Evolutionary conservation across 2,888 invertebrate genomes (phyloP), one percentile per base, ranked within the genome.

Genomic region (Cataglyphis rosenhaueri): DNA sequence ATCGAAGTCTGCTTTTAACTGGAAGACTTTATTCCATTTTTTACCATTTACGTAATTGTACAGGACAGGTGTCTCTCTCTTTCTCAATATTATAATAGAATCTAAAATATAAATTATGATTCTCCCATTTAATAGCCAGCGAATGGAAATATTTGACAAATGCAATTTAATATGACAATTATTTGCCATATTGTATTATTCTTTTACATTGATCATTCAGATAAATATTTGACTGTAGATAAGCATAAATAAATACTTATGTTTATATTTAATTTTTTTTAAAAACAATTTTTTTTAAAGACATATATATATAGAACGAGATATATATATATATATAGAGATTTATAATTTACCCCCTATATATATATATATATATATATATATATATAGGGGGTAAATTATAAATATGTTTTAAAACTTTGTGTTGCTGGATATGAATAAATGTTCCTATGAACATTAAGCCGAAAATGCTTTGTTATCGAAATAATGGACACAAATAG

Each of bases 201-300:
- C 35, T 71, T 71, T 71, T 57, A 38, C 35, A 38, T 57, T 10
- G 38, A 71, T 71, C 18, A 38, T 3, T 12, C 18, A 71, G 12
- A 35, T 35, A 38, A 57, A 71, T 18, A 38, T 9, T 25, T 71
- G n/a, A 70, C 15, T 32, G 21, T 9, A 55, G 10, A 71, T 25
- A 25, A 55, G 21, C 15, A 21, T 25, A 57, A 18, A 38, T 57
- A 57, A 21, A 0, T 38, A 71, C 21, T 3, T 5, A 9, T 25
- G 35, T 55, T 70, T 21, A 71, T 9, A 21, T 41, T 73, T 8
- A 15, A 15, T 15, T n/a, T 35, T n/a, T 25, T 12, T 71, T 38
- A 18, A 71, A 25, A 38, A 41, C 21, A n/a, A 73, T 59, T 35
- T 35, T 35, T 35, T 35, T 35, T 35, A 35, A 32, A 32, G 6